Percentiles rank a stretch among this genome's conserved stretches.
Conservation (phyloP, 2,113 vertebrate genomes). For the Caretta caretta region DNA sequence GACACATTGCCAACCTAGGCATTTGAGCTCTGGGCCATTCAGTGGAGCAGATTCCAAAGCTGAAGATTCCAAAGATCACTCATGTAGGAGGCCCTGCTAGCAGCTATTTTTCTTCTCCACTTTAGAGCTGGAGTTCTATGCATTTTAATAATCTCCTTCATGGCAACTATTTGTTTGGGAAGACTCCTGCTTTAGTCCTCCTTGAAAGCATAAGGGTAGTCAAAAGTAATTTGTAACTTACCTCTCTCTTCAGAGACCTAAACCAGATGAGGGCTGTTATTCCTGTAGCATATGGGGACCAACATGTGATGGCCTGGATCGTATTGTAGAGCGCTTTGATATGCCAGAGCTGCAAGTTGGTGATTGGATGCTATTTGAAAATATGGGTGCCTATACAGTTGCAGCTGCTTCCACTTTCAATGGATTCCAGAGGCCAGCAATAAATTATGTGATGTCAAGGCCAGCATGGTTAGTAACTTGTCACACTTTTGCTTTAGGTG, state of each 20-base stretch:
- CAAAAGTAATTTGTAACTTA: background rate
- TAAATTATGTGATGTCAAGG: constrained; percentile 92
- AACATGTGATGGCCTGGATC: constrained; percentile 95
- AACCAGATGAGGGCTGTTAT: constrained; percentile 91
- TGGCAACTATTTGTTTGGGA: background rate
- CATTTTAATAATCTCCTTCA: fast-evolving
- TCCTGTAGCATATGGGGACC: constrained; percentile 97
- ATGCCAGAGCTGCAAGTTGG: constrained; percentile 94
- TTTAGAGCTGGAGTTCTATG: background rate
- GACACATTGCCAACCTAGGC: too few species aligned
- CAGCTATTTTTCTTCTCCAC: background rate
- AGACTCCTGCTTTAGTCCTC: background rate
- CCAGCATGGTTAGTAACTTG: constrained; percentile 87
- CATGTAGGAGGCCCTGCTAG: background rate
- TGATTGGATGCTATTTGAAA: constrained; percentile 96
- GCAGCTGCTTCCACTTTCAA: constrained; percentile 98
- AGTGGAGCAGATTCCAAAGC: background rate
- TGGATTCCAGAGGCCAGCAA: constrained; percentile 94
- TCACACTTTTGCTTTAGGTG: background rate
- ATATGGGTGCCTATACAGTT: constrained; percentile 98
- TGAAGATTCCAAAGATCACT: background rate
- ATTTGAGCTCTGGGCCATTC: fast-evolving
- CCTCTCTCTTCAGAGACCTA: constrained; percentile 84
- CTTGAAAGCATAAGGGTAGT: background rate
- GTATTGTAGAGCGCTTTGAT: constrained; percentile 90